phyloP scores from a whole-genome alignment of 2,113 vertebrate species.

The Callithrix jacchus region DNA sequence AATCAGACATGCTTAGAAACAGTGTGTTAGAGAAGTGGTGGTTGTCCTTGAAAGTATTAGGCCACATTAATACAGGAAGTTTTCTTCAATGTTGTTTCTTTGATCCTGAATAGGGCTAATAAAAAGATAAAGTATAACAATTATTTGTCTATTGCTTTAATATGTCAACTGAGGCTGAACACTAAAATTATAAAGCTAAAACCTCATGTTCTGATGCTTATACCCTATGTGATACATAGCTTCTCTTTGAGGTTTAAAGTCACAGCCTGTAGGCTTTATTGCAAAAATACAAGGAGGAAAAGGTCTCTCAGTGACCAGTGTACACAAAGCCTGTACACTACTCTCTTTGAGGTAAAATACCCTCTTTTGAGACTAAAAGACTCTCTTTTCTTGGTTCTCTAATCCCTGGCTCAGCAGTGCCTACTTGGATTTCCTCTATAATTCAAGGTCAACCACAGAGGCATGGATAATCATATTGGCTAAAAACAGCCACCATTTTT shows the following conservation, averaged over 20 bases:
- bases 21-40: background rate
- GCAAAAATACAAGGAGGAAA: background rate
- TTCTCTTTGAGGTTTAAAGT: constrained; percentile 17
- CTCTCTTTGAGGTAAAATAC: background rate
- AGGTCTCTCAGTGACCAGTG: background rate
- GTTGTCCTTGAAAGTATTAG: background rate
- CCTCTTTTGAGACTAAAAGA: background rate
- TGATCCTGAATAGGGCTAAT: background rate
- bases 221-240: background rate
- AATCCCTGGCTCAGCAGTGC: background rate
- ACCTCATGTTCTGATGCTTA: background rate
- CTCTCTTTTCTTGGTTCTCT: constrained; percentile 22
- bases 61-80: background rate
- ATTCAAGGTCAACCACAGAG: background rate
- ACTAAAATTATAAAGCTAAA: background rate
- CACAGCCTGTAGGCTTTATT: background rate
- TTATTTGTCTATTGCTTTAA: constrained; percentile 9
- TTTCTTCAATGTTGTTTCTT: background rate
- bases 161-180: background rate
- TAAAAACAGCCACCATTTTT: background rate
- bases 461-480: rapidly evolving
- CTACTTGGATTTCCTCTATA: background rate
- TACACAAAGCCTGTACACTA: background rate
- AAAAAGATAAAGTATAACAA: background rate
- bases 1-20: background rate